Percentiles rank a stretch among this genome's conserved stretches.
Evolutionary conservation across 2,888 invertebrate species (phyloP).

Genomic region (Amiota mariae): DNA sequence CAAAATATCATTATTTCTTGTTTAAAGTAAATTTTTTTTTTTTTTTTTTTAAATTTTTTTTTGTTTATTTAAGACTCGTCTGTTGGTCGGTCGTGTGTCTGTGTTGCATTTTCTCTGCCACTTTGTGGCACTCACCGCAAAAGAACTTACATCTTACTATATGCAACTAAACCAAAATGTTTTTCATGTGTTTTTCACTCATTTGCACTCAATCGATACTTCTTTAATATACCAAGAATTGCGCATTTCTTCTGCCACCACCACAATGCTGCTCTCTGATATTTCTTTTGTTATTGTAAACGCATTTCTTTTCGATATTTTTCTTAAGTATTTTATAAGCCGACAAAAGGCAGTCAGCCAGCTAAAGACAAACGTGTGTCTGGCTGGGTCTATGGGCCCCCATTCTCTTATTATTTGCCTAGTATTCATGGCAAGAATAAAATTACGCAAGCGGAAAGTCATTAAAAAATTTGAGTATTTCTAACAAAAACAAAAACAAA

Average conservation of each 20-base stretch:
- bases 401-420: neutral
- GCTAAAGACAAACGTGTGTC: neutral
- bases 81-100: no score
- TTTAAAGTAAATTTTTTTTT: neutral
- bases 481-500: neutral
- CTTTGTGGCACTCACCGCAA: neutral
- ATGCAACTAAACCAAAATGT: neutral
- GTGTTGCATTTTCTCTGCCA: neutral
- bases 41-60: neutral
- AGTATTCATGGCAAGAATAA: constrained; percentile 1
- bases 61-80: neutral
- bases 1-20: no score
- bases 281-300: neutral
- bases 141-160: neutral
- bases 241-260: neutral
- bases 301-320: neutral
- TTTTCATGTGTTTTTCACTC: neutral
- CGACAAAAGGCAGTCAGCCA: neutral
- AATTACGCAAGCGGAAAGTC: constrained; percentile 21
- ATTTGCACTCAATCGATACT: neutral
- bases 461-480: constrained; percentile 15
- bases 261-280: no score
- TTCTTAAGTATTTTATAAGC: neutral
- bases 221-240: neutral
- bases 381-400: neutral